Conservation (phyloP, 2,797 vertebrate genomes). For the Lerista edwardsae region DNA sequence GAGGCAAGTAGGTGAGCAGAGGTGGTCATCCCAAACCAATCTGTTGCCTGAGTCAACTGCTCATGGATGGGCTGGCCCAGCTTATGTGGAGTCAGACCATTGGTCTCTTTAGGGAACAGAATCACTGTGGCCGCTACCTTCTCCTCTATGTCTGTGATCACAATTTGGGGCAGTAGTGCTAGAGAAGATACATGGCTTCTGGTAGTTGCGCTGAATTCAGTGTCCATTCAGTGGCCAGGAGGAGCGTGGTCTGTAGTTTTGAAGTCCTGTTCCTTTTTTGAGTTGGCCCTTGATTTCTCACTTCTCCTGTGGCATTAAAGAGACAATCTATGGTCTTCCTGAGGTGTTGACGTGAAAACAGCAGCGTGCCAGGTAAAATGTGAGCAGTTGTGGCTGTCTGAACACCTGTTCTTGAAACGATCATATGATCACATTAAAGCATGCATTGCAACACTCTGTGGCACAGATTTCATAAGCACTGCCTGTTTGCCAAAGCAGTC, state of each 20-base stretch:
- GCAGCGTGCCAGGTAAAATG: background rate
- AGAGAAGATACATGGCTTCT: background rate
- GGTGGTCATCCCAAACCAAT: no score
- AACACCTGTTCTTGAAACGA: background rate
- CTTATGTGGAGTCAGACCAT: no score
- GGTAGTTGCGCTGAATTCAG: slow-evolving; percentile 9
- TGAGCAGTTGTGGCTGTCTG: background rate
- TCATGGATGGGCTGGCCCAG: no score
- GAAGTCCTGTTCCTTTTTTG: no score
- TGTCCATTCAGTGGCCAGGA: background rate
- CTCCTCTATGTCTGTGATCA: no score
- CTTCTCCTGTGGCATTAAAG: background rate
- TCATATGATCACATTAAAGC: background rate
- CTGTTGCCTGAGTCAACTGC: no score
- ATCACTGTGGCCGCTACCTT: no score
- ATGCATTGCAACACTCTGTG: background rate
- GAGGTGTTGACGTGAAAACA: background rate
- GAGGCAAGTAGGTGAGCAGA: no score
- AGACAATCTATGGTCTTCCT: background rate
- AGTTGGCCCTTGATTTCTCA: background rate
- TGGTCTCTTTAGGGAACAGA: no score
- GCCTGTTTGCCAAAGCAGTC: background rate
- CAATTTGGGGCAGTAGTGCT: no score
- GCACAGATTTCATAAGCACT: background rate
- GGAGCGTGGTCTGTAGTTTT: background rate